A percentile compares a stretch with the other conserved stretches of the same genome.
These are phyloP conservation scores for Mirounga angustirostris DNA, from an alignment of 2,113 vertebrate genomes.

Conservation along the genomic window DNA sequence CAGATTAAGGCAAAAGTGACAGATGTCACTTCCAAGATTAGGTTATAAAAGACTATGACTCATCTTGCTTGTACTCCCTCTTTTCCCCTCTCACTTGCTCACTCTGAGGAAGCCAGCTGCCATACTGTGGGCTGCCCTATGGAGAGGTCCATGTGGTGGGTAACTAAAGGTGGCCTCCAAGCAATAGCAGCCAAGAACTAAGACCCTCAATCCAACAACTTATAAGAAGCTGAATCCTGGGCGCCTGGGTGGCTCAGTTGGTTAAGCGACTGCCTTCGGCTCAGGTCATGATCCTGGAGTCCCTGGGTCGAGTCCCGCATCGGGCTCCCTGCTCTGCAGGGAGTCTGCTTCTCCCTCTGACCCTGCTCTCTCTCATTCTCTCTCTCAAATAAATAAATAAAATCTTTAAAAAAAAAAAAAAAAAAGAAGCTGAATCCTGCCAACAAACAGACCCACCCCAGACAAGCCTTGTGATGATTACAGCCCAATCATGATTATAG, in stretches of 20 bases:
- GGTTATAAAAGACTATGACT: not conserved
- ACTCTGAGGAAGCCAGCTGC: not conserved
- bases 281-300: too few species aligned
- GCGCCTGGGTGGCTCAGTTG: too few species aligned
- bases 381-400: too few species aligned
- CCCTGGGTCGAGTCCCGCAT: too few species aligned
- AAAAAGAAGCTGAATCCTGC: not conserved
- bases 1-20: not conserved
- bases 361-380: too few species aligned
- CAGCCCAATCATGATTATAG: not conserved
- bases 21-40: not conserved
- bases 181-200: not conserved
- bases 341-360: too few species aligned
- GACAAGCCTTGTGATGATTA: not conserved
- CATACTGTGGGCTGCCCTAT: not conserved
- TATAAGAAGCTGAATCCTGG: not conserved
- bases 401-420: too few species aligned
- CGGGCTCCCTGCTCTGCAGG: too few species aligned
- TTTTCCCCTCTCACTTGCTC: not conserved
- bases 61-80: not conserved
- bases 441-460: not conserved
- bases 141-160: not conserved
- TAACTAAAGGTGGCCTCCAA: not conserved
- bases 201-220: not conserved
- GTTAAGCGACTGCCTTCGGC: too few species aligned